Evolutionary conservation across 2,113 vertebrate genomes (phyloP), one percentile per base, ranked within the genome.

Genomic region (Morphnarchus princeps): DNA sequence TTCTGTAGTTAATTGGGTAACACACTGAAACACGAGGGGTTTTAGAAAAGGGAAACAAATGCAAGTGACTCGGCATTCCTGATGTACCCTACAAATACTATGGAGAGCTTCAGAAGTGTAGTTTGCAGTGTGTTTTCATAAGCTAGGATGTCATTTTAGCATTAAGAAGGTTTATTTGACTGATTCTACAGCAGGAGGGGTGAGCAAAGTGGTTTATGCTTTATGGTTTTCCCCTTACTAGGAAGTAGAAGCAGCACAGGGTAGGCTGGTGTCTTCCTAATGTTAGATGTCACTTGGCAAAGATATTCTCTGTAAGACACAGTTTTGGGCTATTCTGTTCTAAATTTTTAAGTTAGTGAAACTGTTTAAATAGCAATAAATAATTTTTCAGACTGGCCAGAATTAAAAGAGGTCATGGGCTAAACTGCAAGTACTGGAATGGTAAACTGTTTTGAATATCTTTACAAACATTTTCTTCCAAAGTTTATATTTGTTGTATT

Each of bases 21-120:
- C 21, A 36, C 28, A 11, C 34, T 42, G 21, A 69, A 38, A 24
- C 55, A 12, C 0, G 0, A 2, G 1, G 8, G n/a, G 7, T 1
- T 59, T 31, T 74, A 34, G n/a, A 38, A 59, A 15, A 24, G 40
- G n/a, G 28, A 42, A 81, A 32, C 36, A 76, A 42, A 4, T 29
- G 19, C 0, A 1, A 29, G 43, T 40, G 58, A 38, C 52, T 90
- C 2, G 1, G 25, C 24, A 20, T 82, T 90, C 28, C 40, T 54
- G 11, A 10, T 31, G 24, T 20, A n/a, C 25, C 6, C 28, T 58
- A n/a, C 58, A 38, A 54, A 38, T 31, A 14, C 54, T 28, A 2
- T 1, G 12, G 34, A 71, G 34, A 11, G 16, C 42, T 42, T 12
- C 52, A 90, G 61, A 31, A 81, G 18, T 4, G 43, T 10, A 9